These are phyloP conservation scores for Tetrapedia diversipes DNA, from an alignment of 2,888 invertebrate species.

Conservation along the genomic window DNA sequence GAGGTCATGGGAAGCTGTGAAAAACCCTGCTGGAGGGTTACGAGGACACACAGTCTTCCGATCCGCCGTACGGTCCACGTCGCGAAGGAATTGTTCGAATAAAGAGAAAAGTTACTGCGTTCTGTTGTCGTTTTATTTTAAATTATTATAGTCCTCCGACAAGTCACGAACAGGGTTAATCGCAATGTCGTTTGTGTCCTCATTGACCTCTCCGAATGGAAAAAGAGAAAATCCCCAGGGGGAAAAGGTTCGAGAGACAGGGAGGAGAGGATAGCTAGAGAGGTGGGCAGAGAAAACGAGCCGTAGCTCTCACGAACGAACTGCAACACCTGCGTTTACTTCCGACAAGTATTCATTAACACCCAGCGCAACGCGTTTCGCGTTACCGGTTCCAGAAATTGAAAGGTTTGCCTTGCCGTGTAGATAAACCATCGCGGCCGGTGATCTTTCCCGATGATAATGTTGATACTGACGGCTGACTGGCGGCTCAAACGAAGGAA, in stretches of 20 bases:
- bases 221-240: neutral
- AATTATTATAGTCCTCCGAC: no score
- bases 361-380: conserved; percentile 39
- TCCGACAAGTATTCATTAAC: conserved; percentile 54
- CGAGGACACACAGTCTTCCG: no score
- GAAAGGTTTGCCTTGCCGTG: conserved; percentile 12
- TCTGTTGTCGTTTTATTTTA: no score
- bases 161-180: no score
- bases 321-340: conserved; percentile 43
- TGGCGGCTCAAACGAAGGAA: conserved; percentile 28
- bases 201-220: no score
- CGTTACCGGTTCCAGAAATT: conserved; percentile 35
- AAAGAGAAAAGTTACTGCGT: no score
- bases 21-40: no score
- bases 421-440: conserved; percentile 26
- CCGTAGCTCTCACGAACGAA: conserved; percentile 8
- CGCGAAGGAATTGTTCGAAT: no score
- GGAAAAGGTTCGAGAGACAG: no score
- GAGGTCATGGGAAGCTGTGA: no score
- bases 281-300: neutral
- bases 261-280: neutral
- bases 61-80: no score
- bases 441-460: conserved; percentile 46
- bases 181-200: no score
- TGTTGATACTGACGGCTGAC: conserved; percentile 40